Evolutionary conservation across 37 sponge, comb jelly and placozoan species (phyloP).

Genomic region (Ianthella basta): DNA sequence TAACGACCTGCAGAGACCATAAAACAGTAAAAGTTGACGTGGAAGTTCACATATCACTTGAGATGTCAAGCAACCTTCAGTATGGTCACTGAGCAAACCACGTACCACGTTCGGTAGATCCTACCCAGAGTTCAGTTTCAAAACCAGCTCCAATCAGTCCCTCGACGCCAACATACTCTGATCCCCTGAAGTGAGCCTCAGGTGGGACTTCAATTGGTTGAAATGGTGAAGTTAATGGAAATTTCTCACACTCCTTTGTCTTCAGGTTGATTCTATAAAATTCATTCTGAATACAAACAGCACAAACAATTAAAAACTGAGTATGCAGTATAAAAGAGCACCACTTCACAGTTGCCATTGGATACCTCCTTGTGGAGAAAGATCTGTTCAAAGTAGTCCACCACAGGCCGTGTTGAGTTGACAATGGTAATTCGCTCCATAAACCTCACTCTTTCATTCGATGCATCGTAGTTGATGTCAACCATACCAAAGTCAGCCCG

Average conservation of each 20-base stretch:
- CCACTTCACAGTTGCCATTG: background rate
- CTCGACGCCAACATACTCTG: background rate
- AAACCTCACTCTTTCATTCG: background rate
- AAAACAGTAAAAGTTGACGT: too few species aligned
- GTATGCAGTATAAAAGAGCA: background rate
- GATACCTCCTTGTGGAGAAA: background rate
- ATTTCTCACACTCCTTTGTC: background rate
- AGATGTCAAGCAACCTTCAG: background rate
- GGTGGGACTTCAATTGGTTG: background rate
- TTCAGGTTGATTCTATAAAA: constrained; percentile 9
- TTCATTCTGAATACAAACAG: background rate
- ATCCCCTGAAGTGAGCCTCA: background rate
- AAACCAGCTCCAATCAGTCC: background rate
- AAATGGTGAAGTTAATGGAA: background rate
- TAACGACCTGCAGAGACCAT: background rate
- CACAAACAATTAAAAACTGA: background rate
- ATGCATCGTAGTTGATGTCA: background rate
- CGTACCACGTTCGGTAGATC: background rate
- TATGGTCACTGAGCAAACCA: background rate
- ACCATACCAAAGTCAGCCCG: background rate
- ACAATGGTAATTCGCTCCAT: background rate
- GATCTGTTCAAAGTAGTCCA: background rate
- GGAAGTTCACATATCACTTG: too few species aligned
- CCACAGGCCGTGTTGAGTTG: background rate
- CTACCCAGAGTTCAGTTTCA: background rate